Evolutionary conservation across 2,113 vertebrate species (phyloP).

Genomic region (Galemys pyrenaicus): DNA sequence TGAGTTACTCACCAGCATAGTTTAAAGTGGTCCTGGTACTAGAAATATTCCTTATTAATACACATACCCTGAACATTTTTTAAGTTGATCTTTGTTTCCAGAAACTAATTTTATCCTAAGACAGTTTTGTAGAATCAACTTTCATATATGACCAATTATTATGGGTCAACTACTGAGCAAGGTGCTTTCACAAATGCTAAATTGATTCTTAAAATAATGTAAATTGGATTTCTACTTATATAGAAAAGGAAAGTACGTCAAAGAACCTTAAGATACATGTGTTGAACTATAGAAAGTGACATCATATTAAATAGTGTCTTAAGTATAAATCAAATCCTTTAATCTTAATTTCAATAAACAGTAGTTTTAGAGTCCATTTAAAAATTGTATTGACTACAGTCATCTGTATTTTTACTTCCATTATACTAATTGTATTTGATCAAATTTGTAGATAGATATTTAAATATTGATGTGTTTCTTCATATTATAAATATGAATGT

Average conservation of each 20-base stretch:
- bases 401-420: slow-evolving; percentile 70
- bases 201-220: not conserved
- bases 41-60: not conserved
- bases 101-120: not conserved
- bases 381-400: slow-evolving; percentile 62
- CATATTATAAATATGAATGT: slow-evolving; percentile 74
- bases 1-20: not conserved
- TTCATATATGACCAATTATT: not conserved
- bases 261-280: not conserved
- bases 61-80: not conserved
- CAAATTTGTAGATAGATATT: slow-evolving; percentile 70
- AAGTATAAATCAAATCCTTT: slow-evolving; percentile 60
- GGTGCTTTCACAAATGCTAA: slow-evolving; percentile 2
- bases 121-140: slow-evolving; percentile 16
- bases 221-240: slow-evolving; percentile 14
- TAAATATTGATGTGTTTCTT: slow-evolving; percentile 77
- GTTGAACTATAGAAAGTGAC: not conserved
- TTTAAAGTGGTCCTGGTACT: not conserved
- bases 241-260: not conserved
- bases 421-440: slow-evolving; percentile 74
- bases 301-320: slow-evolving; percentile 47
- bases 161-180: not conserved
- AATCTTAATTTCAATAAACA: slow-evolving; percentile 68
- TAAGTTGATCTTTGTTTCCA: not conserved
- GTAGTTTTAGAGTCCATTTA: slow-evolving; percentile 60